These are phyloP conservation scores for Tiliacea aurago DNA, from an alignment of 2,888 invertebrate species.

Conservation along the genomic window DNA sequence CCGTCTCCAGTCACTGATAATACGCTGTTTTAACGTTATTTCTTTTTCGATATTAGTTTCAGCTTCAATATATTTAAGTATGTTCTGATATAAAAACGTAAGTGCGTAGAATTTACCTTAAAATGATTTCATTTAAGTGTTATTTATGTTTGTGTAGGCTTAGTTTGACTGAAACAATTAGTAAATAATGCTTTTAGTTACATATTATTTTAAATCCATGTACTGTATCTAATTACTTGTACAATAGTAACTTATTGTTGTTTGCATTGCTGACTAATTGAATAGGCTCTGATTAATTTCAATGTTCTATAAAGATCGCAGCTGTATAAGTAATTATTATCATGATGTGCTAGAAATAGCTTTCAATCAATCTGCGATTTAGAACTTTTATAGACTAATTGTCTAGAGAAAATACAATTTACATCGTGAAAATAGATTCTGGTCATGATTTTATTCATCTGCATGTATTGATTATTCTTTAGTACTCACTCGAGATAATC, in stretches of 20 bases:
- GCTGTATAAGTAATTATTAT: background rate
- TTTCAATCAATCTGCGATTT: conserved; percentile 1
- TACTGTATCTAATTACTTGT: background rate
- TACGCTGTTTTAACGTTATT: conserved; percentile 46
- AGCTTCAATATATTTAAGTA: conserved; percentile 17
- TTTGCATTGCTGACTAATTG: conserved; percentile 15
- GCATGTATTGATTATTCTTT: background rate
- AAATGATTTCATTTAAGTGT: background rate
- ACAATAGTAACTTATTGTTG: background rate
- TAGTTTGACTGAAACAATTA: background rate
- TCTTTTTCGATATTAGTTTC: conserved; percentile 35
- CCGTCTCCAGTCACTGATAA: conserved; percentile 54
- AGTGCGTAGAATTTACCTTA: background rate
- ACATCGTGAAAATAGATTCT: background rate
- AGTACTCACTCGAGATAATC: background rate
- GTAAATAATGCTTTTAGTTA: background rate
- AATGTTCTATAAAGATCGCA: background rate
- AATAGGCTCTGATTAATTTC: background rate
- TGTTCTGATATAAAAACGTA: background rate
- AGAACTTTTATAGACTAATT: background rate
- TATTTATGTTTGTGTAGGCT: background rate
- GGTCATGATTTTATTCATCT: background rate
- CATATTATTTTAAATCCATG: background rate
- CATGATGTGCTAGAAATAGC: background rate
- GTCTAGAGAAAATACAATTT: background rate